Percentiles rank a stretch among this genome's conserved stretches.
Conservation (phyloP, 2,888 invertebrate species). For the Aquatica leii region DNA sequence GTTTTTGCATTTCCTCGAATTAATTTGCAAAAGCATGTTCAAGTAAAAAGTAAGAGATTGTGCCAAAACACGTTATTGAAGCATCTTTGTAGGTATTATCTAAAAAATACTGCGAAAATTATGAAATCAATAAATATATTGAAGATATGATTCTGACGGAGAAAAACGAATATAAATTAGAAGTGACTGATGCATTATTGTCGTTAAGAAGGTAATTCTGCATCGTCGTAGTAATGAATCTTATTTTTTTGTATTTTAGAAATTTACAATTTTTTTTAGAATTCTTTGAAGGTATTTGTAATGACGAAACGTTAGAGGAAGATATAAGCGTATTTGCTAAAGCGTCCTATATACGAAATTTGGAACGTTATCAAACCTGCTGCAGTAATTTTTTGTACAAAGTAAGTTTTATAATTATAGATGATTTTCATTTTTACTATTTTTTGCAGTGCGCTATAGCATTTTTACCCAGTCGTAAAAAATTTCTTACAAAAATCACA, state of each 20-base stretch:
- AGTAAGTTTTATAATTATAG: background rate
- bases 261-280: constrained; percentile 7
- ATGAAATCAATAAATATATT: background rate
- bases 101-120: constrained; percentile 4
- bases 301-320: constrained; percentile 2
- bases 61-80: too few species aligned
- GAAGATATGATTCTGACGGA: constrained; percentile 6
- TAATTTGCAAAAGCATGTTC: background rate
- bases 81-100: too few species aligned
- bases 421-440: background rate
- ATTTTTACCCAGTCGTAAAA: background rate
- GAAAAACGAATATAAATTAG: background rate
- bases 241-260: too few species aligned
- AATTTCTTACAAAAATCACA: background rate
- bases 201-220: constrained; percentile 9
- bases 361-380: background rate
- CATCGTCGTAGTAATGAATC: too few species aligned
- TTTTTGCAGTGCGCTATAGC: background rate
- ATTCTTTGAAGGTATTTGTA: constrained; percentile 12
- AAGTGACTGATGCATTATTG: background rate
- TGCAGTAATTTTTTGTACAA: background rate
- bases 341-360: background rate
- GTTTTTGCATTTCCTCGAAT: background rate
- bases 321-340: background rate
- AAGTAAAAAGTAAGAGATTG: constrained; percentile 6